These are phyloP conservation scores for Vidua chalybeata DNA, from an alignment of 2,113 vertebrate species.

Conservation along the genomic window DNA sequence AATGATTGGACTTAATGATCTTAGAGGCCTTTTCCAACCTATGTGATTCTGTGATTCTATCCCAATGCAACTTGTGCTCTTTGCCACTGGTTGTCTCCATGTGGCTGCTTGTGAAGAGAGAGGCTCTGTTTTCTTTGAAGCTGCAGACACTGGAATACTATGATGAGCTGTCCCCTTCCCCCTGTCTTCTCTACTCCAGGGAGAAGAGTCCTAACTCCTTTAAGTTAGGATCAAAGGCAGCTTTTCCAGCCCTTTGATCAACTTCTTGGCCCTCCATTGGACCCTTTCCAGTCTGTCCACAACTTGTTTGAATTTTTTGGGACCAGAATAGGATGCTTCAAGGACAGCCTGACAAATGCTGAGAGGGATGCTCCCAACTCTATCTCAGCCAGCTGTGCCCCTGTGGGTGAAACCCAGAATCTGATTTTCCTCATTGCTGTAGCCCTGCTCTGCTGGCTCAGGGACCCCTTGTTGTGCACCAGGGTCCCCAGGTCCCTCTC, in stretches of 20 bases:
- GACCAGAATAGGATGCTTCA: not conserved
- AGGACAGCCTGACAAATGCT: not conserved
- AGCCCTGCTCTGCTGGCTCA: not conserved
- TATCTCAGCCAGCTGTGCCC: not conserved
- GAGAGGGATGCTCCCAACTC: not conserved
- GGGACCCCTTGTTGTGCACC: not conserved
- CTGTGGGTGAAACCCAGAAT: not conserved
- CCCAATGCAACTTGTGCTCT: not conserved
- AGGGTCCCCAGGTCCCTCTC: not conserved
- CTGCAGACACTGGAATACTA: not conserved
- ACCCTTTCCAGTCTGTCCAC: not conserved
- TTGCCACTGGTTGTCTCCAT: not conserved
- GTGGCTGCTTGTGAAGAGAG: not conserved
- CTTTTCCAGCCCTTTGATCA: not conserved
- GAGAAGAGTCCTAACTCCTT: not conserved
- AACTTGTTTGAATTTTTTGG: not conserved
- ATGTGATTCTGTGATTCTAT: not conserved
- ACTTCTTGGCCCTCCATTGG: not conserved
- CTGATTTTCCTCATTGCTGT: fast-evolving
- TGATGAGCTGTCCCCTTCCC: not conserved
- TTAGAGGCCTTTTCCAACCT: not conserved
- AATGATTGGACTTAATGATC: not conserved
- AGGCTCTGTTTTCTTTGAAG: not conserved
- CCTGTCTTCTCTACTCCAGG: not conserved
- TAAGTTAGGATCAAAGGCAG: not conserved